Evolutionary conservation across 2,888 invertebrate species (phyloP), one percentile per base, ranked within the genome.

Genomic region (Fissipunctia ypsillon): DNA sequence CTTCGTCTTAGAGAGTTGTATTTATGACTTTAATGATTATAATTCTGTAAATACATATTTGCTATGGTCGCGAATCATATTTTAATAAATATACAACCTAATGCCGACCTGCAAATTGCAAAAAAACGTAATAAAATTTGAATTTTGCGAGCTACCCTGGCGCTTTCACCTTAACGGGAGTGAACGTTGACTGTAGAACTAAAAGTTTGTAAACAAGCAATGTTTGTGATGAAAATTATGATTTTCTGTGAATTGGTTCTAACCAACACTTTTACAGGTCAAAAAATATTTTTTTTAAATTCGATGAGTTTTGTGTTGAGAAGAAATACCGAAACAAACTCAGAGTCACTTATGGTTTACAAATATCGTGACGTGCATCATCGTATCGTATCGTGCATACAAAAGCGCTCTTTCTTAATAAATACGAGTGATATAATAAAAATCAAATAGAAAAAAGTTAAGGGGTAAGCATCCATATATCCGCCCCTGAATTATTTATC

Each of bases 401-500:
- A n/a, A n/a, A n/a, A n/a, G 22, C 1, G 19, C 31, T 4, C 6
- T 31, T 43, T 73, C 61, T 45, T 60, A 66, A 56, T 54, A 67
- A 83, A 82, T 78, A 67, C 48, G 54, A 74, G 67, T 79, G 79
- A 76, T 75, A 57, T 72, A 81, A 76, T 48, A 48, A 50, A 76
- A 78, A 81, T 77, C 82, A 76, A 81, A 70, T 67, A 78, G 60
- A 65, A 56, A 45, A 35, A 35, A 63, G 43, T 69, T 75, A 79
- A 75, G 72, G 73, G 65, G 70, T 75, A 78, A 74, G 69, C 70
- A 66, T 69, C 64, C 67, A 74, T 80, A 69, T 77, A 76, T 79
- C 81, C 74, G 74, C 48, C 59, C 41, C 71, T 83, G 81, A 85
- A 84, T 83, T 83, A 86, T 88, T 84, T 88, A 84, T 87, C 75